Base-by-base conservation (phyloP, 2,888 invertebrate genomes). In the Drosophila austrosaltans region DNA sequence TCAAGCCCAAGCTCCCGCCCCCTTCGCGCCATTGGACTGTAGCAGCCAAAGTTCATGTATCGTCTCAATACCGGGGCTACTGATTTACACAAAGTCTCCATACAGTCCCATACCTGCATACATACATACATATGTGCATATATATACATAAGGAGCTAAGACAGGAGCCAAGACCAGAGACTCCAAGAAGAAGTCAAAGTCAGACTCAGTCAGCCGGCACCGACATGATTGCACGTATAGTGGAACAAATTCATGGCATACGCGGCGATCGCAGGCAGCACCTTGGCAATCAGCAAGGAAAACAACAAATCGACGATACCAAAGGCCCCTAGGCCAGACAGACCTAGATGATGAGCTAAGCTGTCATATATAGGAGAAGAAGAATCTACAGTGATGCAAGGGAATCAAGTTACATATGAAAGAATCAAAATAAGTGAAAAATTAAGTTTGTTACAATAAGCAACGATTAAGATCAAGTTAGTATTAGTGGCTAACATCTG, bases 241-340 rank as follows among this genome's bases (percentile, higher is more conserved):
- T 87, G 87, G 77, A 82, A 84, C 82, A 79, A 87, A 84, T 82
- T 82, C 87, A 77, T 81, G 73, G 82, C 82, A 82, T 82, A 78
- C 79, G 79, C 87, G 80, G 78, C 76, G 53, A 86, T 82, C 82
- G 62, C 76, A 63, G 67, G 62, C 87, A 81, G 82, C 85, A 87
- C 87, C 84, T 84, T 74, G 70, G 77, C 82, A 81, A 86, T 83
- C 84, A 78, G 77, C 78, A 72, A 76, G 71, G 56, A 63, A 81
- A 69, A 69, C 62, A 78, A 30, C 64, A 60, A 63, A 61, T 12
- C 44, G 48, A 25, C 48, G 12, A 22, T 4, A 10, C 16, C 48
- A 1, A n/a, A 10, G n/a, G 3, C 0, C 8, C 7, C 16, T 70
- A 30, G 75, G 63, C 63, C 40, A 71, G 30, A 1, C 8, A 28